phyloP scores from a whole-genome alignment of 2,113 vertebrate genomes.

The Strigops habroptila region DNA sequence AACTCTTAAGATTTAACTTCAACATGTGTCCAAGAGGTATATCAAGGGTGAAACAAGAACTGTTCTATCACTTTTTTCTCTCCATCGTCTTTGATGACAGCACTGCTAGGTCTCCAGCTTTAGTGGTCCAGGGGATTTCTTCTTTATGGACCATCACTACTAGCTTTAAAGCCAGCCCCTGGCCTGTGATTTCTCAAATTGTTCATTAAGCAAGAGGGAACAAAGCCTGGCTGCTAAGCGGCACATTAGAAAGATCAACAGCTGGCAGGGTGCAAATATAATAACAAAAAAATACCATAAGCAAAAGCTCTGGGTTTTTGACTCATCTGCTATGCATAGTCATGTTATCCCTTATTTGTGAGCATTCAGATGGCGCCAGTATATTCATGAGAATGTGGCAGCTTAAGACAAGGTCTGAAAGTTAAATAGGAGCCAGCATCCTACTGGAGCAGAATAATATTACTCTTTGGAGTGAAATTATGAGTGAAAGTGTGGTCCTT shows the following conservation, averaged over 20 bases:
- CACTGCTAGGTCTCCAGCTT: background rate
- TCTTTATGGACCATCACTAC: background rate
- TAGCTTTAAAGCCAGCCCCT: background rate
- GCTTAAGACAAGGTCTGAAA: constrained; percentile 61
- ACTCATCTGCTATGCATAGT: constrained; percentile 53
- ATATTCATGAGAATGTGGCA: constrained; percentile 61
- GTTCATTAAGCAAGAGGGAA: constrained; percentile 16
- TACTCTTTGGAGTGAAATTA: constrained; percentile 33
- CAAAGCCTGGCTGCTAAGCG: background rate
- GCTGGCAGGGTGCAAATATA: constrained; percentile 53
- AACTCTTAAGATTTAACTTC: background rate
- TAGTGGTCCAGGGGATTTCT: background rate
- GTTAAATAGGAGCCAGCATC: constrained; percentile 49
- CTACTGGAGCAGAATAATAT: constrained; percentile 25
- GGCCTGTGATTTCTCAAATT: background rate
- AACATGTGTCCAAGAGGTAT: rapidly evolving
- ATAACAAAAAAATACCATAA: constrained; percentile 18
- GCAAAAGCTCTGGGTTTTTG: constrained; percentile 25
- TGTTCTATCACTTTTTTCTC: background rate
- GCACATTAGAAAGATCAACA: constrained; percentile 50
- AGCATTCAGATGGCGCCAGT: constrained; percentile 53
- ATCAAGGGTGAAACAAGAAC: background rate
- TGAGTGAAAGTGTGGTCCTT: constrained; percentile 3
- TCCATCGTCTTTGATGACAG: background rate
- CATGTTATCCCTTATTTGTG: constrained; percentile 58